Base-by-base conservation (phyloP, 2,888 invertebrate species). In the Caenorhabditis zanzibari region DNA sequence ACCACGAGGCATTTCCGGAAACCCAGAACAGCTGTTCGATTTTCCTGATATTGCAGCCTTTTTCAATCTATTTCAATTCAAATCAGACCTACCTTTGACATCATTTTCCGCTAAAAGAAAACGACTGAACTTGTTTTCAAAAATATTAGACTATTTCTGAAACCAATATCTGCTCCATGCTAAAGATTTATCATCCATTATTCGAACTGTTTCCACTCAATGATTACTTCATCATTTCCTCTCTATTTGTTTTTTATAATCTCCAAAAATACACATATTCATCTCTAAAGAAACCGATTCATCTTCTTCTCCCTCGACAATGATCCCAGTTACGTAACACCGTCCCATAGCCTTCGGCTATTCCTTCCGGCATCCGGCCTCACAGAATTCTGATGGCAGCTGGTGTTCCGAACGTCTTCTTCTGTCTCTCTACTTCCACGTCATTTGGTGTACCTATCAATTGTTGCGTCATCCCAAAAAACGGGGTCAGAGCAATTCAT, bases 361-460 rank as follows among this genome's bases (percentile, higher is more conserved):
- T 58, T n/a, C 32, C 58, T 58, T n/a, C 26, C 41, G n/a, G n/a
- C n/a, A n/a, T 61, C 49, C 22, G 44, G 59, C 47, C 24, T 38
- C n/a, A 22, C 73, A 49, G 72, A 22, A 72, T 68, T 68, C 68
- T 52, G 54, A 68, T 68, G 54, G 54, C 68, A 68, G 68, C 54
- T 68, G 68, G 68, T 54, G 54, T 54, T 35, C 66, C 14, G 26
- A 22, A 49, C 64, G 49, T 68, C 66, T 52, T 47, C 44, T 44
- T 44, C n/a, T n/a, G n/a, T n/a, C 14, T 47, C 10, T 10, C 19
- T 19, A 7, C 47, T 19, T 19, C 54, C 52, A 68, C 63, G 63
- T 63, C 44, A 22, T 16, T 44, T 58, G 74, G 74, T 56, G 74
- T 58, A 56, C 74, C 74, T 75, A 66, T 75, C 74, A 75, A 66